Evolutionary conservation across 2,113 vertebrate species (phyloP), one percentile per base, ranked within the genome.

Genomic region (Puntigrus tetrazona): DNA sequence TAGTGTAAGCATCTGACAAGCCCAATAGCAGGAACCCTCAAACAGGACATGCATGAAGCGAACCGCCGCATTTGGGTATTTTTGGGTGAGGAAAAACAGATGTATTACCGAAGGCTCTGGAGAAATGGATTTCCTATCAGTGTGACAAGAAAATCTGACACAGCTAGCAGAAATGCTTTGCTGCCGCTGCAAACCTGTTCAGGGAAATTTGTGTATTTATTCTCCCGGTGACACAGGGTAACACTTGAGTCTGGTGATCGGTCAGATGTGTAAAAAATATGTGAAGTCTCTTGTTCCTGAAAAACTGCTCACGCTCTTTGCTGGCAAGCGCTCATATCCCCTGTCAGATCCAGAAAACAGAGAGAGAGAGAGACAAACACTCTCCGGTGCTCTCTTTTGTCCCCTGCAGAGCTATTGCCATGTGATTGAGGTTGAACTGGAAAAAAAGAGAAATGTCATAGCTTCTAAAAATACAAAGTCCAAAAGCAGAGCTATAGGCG

Each of bases 401-500:
- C 65, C 80, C 80, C 85, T 34, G 25, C 81, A 81, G 59, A 59
- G 63, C 75, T 67, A 55, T 55, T 69, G 61, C 74, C 59, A 34
- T 72, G 50, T 13, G 52, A 75, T 70, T 25, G 84, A 57, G 84
- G 63, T 25, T 61, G 41, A 85, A 73, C 27, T 85, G 69, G 27
- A 52, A 73, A 61, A 63, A 57, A 74, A 55, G n/a, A 74, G 25
- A 83, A 73, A 80, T 74, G 77, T 84, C 69, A 84, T 43, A 86
- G 82, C 77, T 75, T 69, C 81, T 85, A 73, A 84, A 88, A 81
- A 87, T 87, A 87, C 43, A 47, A 75, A 57, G 84, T 81, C 73
- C 70, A 81, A 84, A 85, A 86, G 67, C 57, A 82, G 78, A 55
- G 78, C 80, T 85, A 78, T 84, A 78, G 87, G 85, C 61, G 18